A percentile compares a stretch with the other conserved stretches of the same genome.
These are phyloP conservation scores for Tetraneura akinire DNA, from an alignment of 1,140 invertebrate species.

Conservation along the genomic window DNA sequence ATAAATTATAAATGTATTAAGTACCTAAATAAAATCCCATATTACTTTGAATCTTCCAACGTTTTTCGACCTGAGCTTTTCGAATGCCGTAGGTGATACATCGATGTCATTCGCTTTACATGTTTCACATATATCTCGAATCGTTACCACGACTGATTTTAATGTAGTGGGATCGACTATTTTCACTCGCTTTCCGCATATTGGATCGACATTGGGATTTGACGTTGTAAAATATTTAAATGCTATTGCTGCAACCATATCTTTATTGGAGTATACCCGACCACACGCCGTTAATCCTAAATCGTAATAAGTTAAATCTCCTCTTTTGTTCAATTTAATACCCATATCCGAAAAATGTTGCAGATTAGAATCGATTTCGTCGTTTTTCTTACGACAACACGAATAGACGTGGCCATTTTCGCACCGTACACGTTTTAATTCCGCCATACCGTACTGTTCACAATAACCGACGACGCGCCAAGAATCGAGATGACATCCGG, in stretches of 20 bases:
- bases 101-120: neutral
- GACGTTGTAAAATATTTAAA: neutral
- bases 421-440: neutral
- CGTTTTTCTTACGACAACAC: neutral
- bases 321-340: neutral
- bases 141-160: neutral
- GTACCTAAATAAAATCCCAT: neutral
- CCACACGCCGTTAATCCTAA: slow-evolving; percentile 1
- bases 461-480: slow-evolving; percentile 6
- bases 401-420: neutral
- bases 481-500: neutral
- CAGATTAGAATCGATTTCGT: no score
- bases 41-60: neutral
- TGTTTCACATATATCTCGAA: neutral
- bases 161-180: neutral
- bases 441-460: neutral
- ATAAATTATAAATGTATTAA: no score
- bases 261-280: neutral
- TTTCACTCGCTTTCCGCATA: neutral
- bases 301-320: neutral
- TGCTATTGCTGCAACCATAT: slow-evolving; percentile 12
- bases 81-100: neutral
- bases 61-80: neutral
- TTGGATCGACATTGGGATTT: neutral
- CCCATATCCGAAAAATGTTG: neutral